phyloP scores from a whole-genome alignment of 2,797 vertebrate species.

The Lepus townsendii region DNA sequence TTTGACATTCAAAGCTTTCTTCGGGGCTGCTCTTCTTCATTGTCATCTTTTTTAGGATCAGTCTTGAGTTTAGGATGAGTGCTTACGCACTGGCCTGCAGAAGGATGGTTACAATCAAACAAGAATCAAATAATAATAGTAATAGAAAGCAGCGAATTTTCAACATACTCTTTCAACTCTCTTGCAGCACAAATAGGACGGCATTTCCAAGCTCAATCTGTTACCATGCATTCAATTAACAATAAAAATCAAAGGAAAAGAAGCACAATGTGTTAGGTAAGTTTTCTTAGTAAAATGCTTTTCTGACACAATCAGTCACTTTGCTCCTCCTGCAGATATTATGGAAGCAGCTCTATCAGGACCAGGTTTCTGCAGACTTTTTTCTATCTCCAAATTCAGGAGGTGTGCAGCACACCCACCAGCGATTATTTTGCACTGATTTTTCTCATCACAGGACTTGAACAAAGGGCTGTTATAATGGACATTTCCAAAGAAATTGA shows the following conservation, averaged over 20 bases:
- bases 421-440: background rate
- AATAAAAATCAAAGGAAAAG: background rate
- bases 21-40: background rate
- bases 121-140: background rate
- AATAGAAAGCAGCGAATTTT: background rate
- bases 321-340: background rate
- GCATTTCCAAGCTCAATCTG: background rate
- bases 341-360: background rate
- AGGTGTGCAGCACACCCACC: background rate
- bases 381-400: background rate
- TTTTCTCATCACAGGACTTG: slow-evolving; percentile 14
- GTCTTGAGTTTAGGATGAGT: background rate
- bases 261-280: background rate
- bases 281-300: background rate
- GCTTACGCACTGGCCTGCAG: background rate
- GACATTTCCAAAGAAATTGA: background rate
- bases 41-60: background rate
- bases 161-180: background rate
- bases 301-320: background rate
- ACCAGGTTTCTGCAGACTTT: background rate
- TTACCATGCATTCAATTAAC: background rate
- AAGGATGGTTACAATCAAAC: background rate
- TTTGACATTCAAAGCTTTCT: background rate
- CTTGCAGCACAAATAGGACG: background rate
- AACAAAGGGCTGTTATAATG: background rate